Conservation (phyloP, 2,888 invertebrate genomes). For the Cyaniris semiargus region DNA sequence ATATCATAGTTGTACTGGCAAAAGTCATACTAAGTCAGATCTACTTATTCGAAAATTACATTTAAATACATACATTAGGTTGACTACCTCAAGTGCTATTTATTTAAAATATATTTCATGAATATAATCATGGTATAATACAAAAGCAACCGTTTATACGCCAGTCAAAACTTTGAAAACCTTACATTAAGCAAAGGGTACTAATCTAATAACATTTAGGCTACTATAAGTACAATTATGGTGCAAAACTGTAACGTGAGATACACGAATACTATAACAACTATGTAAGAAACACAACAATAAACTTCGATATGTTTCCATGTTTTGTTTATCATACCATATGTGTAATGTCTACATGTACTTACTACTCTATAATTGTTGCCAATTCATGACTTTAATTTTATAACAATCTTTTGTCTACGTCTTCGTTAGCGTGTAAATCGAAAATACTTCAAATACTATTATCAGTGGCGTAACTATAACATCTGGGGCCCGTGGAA, state of each 20-base stretch:
- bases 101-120: neutral
- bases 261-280: neutral
- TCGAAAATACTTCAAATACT: too few relatives aligned
- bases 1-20: too few relatives aligned
- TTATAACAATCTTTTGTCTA: neutral
- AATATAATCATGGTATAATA: neutral
- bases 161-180: conserved; percentile 9
- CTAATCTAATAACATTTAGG: neutral
- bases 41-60: too few relatives aligned
- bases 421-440: too few relatives aligned
- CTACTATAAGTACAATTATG: neutral
- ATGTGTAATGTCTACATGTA: neutral
- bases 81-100: too few relatives aligned
- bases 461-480: too few relatives aligned
- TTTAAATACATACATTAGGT: neutral
- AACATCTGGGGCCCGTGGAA: too few relatives aligned
- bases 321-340: conserved; percentile 2
- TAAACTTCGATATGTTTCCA: neutral
- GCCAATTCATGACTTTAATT: neutral
- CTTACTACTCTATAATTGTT: neutral
- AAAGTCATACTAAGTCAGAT: too few relatives aligned
- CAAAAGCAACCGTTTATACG: neutral
- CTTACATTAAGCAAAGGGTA: neutral
- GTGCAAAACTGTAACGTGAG: conserved; percentile 3
- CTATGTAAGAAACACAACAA: neutral